Evolutionary conservation across 2,888 invertebrate species (phyloP).

Genomic region (Idaea aversata): DNA sequence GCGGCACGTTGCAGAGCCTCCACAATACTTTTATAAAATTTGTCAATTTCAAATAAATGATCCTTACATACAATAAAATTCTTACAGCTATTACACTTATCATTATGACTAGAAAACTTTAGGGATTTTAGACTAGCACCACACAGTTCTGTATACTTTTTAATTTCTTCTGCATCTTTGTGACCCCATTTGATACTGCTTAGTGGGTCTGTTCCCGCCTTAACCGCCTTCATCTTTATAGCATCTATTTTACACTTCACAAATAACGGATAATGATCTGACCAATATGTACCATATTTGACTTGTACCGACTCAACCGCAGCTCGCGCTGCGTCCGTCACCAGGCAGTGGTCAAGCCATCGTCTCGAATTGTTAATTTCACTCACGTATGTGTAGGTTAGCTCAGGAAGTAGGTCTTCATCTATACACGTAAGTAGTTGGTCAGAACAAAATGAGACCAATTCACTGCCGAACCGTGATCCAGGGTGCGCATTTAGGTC

Average conservation of each 20-base stretch:
- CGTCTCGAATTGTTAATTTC: neutral
- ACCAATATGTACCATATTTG: neutral
- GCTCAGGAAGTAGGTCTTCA: neutral
- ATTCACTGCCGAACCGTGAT: neutral
- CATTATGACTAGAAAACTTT: too few relatives aligned
- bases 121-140: too few relatives aligned
- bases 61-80: neutral
- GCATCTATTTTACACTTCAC: neutral
- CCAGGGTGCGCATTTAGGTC: neutral
- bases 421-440: neutral
- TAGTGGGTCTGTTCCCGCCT: too few relatives aligned
- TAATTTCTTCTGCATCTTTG: too few relatives aligned
- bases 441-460: neutral
- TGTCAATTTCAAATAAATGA: neutral
- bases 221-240: neutral
- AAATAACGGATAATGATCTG: neutral
- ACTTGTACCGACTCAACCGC: neutral
- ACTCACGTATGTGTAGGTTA: neutral
- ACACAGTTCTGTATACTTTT: too few relatives aligned
- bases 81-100: slow-evolving; percentile 2
- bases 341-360: slow-evolving; percentile 1
- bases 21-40: neutral
- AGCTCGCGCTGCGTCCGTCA: neutral
- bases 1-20: neutral
- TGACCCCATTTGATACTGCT: too few relatives aligned